These are phyloP conservation scores for Drosophila cardini DNA, from an alignment of 1,140 invertebrate genomes.

Conservation along the genomic window DNA sequence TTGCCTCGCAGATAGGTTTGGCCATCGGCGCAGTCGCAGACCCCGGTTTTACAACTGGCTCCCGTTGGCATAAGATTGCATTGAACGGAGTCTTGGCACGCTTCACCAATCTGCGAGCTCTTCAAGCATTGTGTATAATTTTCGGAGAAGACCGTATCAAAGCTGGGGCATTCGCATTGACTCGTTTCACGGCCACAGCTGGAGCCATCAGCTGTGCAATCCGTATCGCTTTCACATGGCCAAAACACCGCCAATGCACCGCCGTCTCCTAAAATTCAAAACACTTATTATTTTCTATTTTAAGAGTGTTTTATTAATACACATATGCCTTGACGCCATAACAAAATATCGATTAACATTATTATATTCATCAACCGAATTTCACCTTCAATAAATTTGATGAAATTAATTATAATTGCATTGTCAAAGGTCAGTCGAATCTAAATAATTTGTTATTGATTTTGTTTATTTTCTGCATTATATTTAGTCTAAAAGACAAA, in stretches of 20 bases:
- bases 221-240: constrained; percentile 75
- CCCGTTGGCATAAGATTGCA: constrained; percentile 85
- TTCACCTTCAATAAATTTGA: constrained; percentile 22
- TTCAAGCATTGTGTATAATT: constrained; percentile 76
- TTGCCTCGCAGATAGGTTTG: constrained; percentile 79
- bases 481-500: too few relatives aligned
- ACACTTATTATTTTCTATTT: constrained; percentile 18
- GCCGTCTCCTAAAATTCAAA: constrained; percentile 53
- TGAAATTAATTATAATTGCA: constrained; percentile 24
- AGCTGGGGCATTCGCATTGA: constrained; percentile 66
- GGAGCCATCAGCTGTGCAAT: constrained; percentile 76
- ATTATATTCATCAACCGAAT: not conserved
- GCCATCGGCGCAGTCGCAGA: constrained; percentile 84
- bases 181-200: constrained; percentile 59
- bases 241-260: constrained; percentile 70
- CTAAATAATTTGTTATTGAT: constrained; percentile 7
- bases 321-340: not conserved
- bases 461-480: not conserved
- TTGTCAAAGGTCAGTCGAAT: constrained; percentile 7
- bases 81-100: constrained; percentile 80
- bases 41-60: constrained; percentile 84
- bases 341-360: not conserved
- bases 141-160: constrained; percentile 70
- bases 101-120: constrained; percentile 79
- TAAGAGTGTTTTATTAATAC: not conserved